phyloP scores from a whole-genome alignment of 1,140 invertebrate genomes.

The Spodoptera litura region DNA sequence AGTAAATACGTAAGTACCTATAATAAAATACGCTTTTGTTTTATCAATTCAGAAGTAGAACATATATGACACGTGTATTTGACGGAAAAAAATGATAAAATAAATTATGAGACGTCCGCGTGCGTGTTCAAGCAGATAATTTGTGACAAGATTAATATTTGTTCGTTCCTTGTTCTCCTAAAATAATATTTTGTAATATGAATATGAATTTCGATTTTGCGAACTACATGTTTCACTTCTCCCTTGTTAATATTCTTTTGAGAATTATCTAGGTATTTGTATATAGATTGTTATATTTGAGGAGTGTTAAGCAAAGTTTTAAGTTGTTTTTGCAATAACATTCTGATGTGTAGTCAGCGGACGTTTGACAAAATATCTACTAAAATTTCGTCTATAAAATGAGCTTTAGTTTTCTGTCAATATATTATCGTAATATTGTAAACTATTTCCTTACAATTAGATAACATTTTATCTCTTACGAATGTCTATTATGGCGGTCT shows the following conservation, averaged over 20 bases:
- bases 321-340: too few species aligned
- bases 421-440: too few species aligned
- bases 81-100: not conserved
- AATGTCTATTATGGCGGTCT: not conserved
- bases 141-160: not conserved
- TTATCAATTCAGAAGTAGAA: constrained; percentile 2
- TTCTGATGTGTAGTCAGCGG: too few species aligned
- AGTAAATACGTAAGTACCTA: not conserved
- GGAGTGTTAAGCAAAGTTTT: too few species aligned
- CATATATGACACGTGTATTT: not conserved
- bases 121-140: constrained; percentile 9
- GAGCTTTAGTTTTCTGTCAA: too few species aligned
- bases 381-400: too few species aligned
- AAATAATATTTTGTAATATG: not conserved
- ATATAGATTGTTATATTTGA: too few species aligned
- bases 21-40: not conserved
- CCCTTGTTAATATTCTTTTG: too few species aligned
- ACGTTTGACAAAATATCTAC: too few species aligned
- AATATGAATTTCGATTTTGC: not conserved
- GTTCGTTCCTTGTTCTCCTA: not conserved
- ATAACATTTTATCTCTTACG: not conserved
- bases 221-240: not conserved
- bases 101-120: not conserved
- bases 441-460: too few species aligned
- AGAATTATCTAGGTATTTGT: too few species aligned